Base-by-base conservation (phyloP, 2,113 vertebrate genomes). In the Cebidichthys violaceus region DNA sequence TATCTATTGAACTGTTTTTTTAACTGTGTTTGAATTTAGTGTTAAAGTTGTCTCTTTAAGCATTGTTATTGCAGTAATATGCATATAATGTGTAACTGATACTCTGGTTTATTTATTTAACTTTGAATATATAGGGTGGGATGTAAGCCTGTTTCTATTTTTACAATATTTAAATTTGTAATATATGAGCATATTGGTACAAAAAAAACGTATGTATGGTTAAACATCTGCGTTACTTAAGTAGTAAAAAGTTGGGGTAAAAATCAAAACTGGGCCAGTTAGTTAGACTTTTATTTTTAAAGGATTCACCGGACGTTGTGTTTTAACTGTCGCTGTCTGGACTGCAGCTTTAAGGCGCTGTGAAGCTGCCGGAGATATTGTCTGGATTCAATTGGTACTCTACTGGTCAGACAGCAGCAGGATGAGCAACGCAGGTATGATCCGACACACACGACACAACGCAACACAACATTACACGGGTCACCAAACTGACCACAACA, bases 351-450 rank as follows among this genome's bases (percentile, higher is more conserved):
- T 2, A 2, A 10, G 4, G 15, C 1, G 9, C 14, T 3, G 67
- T 2, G 11, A 20, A 1, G 3, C 1, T 11, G 17, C 15, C 15
- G 14, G 22, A 31, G 2, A 41, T 1, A 1, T 6, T 6, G 4
- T 18, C 10, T 1, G 8, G 3, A 27, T 54, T 24, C 3, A 20
- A 20, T 14, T 4, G 1, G 20, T 0, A 24, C 22, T 0, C 9
- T n/a, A 2, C 35, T 5, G 31, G 47, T 17, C 41, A 2, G 11
- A 0, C 2, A 6, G 24, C 68, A 20, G 13, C 41, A 88, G 13
- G 73, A 92, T 92, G 90, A 77, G 14, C 81, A 67, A 24, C 35
- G 22, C 88, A 84, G 90, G 90, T 92, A 86, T 2, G 86, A 61
- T 6, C 7, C 1, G 1, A 17, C 18, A 73, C 62, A 29, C 50